Base-by-base conservation (phyloP, 2,113 vertebrate species). In the Microcebus griseorufus region DNA sequence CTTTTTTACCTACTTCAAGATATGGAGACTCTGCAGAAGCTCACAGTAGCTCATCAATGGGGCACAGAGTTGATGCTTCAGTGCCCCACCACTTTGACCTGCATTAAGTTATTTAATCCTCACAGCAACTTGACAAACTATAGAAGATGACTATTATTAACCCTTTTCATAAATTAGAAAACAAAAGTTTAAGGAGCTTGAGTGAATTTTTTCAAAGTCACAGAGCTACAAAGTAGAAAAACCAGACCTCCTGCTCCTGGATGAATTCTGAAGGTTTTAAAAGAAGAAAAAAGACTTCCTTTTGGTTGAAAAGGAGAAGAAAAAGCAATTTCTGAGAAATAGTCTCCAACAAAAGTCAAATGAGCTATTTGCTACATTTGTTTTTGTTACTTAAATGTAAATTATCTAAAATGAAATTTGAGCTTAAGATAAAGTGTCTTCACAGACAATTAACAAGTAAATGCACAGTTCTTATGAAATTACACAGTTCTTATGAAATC, bases 371-470 rank as follows among this genome's bases (percentile, higher is more conserved):
- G 60, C 23, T 55, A 86, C 53, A 3, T 86, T 53, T n/a, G 53
- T 18, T 95, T 88, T 70, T 58, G 18, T 45, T 81, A 81, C 18
- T 82, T 81, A 72, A 51, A 53, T 13, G 2, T 84, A 93, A 89
- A 76, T 91, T 48, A 82, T 48, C 39, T 86, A 86, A 92, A 94
- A 37, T 64, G 42, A 93, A 95, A 88, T 78, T 62, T 42, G 39
- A 89, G 29, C 18, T 82, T 89, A 86, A 82, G 39, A 96, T 34
- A 32, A 87, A 81, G 9, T 64, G 55, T 34, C 60, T 34, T 89
- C 55, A 58, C 16, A 69, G 53, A 94, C 80, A 93, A 95, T 51
- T 76, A 65, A 83, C 73, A 86, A 62, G 16, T 58, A 58, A 76
- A 39, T 27, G 29, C 45, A 76, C 53, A 22, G 29, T 67, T 96